These are phyloP conservation scores for Lasiurus borealis DNA, from an alignment of 2,113 vertebrate genomes.

Conservation along the genomic window DNA sequence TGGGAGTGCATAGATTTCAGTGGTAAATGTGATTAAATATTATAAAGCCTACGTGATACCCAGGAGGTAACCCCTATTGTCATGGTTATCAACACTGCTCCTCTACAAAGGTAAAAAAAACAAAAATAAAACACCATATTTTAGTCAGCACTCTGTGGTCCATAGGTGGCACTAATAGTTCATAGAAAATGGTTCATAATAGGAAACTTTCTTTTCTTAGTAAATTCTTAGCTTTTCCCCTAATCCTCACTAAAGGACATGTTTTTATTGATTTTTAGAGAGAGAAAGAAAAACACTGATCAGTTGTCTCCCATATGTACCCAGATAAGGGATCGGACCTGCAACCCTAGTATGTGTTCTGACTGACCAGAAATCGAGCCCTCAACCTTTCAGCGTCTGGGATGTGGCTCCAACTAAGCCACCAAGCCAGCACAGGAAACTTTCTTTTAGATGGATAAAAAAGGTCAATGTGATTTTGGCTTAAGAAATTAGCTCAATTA, in stretches of 20 bases:
- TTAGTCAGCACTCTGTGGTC: background rate
- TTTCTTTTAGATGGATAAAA: background rate
- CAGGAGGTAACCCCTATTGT: background rate
- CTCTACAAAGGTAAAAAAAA: background rate
- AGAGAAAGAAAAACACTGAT: background rate
- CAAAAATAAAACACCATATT: background rate
- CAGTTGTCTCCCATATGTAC: background rate
- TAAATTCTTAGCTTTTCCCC: background rate
- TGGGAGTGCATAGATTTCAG: background rate
- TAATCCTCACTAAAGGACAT: background rate
- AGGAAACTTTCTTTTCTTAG: background rate
- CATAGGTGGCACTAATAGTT: constrained; percentile 4
- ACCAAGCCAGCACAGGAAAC: background rate
- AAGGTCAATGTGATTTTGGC: background rate
- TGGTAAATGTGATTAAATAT: background rate
- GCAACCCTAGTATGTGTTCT: background rate
- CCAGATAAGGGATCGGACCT: background rate
- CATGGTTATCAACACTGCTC: background rate
- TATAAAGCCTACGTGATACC: background rate
- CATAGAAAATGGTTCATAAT: background rate
- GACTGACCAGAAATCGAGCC: background rate
- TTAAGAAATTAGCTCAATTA: background rate
- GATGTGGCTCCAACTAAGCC: background rate
- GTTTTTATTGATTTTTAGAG: background rate
- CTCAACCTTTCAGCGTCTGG: background rate